Percentiles rank a stretch among this genome's conserved stretches.
Conservation (phyloP, 2,797 vertebrate species). For the Tenualosa thibaudeaui region DNA sequence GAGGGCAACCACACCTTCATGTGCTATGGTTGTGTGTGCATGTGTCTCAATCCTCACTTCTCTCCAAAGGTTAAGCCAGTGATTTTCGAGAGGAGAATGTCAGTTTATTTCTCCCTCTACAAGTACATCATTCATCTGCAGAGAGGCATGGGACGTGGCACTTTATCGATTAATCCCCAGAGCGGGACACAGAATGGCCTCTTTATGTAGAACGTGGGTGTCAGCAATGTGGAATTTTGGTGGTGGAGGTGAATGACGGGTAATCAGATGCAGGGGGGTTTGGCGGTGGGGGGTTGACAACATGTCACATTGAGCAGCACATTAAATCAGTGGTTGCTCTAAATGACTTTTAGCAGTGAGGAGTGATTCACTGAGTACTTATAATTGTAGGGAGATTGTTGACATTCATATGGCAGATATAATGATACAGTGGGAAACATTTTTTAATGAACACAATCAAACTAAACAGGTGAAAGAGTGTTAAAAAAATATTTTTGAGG, state of each 20-base stretch:
- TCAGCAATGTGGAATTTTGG: conserved; percentile 1
- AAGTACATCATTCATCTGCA: conserved; percentile 36
- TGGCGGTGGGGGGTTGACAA: neutral
- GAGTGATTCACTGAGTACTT: neutral
- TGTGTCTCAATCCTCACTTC: neutral
- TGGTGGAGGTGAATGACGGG: neutral
- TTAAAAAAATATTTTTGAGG: neutral
- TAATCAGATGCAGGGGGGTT: neutral
- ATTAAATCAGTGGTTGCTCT: neutral
- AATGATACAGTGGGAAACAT: neutral
- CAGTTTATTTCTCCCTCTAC: conserved; percentile 10
- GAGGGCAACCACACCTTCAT: neutral
- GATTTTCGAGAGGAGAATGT: conserved; percentile 14
- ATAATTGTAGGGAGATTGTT: neutral
- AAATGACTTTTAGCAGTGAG: neutral
- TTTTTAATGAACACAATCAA: neutral
- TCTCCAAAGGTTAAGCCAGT: conserved; percentile 11
- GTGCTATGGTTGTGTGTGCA: no score
- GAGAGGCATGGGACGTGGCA: conserved; percentile 20
- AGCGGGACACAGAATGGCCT: conserved; percentile 30
- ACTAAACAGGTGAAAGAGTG: neutral
- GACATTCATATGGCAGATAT: neutral
- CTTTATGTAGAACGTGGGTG: neutral
- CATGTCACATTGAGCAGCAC: neutral
- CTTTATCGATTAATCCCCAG: conserved; percentile 34